Evolutionary conservation across 1,140 invertebrate genomes (phyloP).

Genomic region (Hyles vespertilio): DNA sequence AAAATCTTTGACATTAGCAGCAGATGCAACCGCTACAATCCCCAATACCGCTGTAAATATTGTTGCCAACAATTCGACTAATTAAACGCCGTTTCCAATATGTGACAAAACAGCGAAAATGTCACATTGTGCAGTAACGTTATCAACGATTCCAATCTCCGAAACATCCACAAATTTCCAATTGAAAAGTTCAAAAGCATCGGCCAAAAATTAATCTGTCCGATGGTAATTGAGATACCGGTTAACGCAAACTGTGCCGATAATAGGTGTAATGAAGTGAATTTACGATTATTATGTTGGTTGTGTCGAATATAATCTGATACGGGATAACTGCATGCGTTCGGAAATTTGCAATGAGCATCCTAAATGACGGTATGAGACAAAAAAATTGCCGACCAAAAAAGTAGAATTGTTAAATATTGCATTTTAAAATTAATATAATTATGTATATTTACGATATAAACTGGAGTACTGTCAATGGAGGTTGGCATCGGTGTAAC

Average conservation of each 20-base stretch:
- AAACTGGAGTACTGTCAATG: too few relatives aligned
- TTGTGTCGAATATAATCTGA: constrained; percentile 22
- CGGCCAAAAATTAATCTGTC: constrained; percentile 25
- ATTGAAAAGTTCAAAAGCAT: constrained; percentile 12
- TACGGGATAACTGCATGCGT: constrained; percentile 7
- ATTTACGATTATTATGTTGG: constrained; percentile 27
- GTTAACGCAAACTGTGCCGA: constrained; percentile 19
- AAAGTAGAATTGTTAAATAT: background rate
- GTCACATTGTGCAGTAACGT: constrained; percentile 32
- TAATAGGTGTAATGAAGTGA: constrained; percentile 26
- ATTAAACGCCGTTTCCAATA: constrained; percentile 51
- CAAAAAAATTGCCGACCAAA: constrained; percentile 1
- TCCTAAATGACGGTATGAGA: background rate
- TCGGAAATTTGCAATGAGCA: constrained; percentile 8
- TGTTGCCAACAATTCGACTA: constrained; percentile 61
- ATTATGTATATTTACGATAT: too few relatives aligned
- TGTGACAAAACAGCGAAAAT: constrained; percentile 46
- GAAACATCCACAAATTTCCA: constrained; percentile 1
- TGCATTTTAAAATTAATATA: background rate
- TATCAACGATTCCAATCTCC: constrained; percentile 1
- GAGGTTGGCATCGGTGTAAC: too few relatives aligned
- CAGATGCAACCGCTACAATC: constrained; percentile 62
- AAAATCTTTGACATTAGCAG: constrained; percentile 30
- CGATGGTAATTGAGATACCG: constrained; percentile 26
- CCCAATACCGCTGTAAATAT: constrained; percentile 42